Conservation (phyloP, 2,888 invertebrate species). For the Apoderus coryli region DNA sequence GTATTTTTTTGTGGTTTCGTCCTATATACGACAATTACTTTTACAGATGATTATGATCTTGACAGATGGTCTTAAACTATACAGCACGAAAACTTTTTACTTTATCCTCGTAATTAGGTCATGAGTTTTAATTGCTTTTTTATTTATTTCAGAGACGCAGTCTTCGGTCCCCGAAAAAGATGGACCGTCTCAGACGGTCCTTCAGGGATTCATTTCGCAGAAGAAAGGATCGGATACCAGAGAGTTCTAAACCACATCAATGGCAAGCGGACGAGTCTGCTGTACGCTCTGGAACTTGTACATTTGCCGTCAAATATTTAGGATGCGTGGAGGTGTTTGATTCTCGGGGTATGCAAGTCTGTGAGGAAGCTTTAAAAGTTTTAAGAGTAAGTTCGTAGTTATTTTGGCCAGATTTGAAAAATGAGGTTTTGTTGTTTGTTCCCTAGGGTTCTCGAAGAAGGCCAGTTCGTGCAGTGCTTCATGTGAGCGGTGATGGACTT, state of each 20-base stretch:
- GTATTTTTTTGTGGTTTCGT: too few relatives aligned
- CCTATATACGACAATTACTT: too few relatives aligned
- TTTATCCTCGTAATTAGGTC: too few relatives aligned
- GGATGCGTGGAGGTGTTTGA: constrained; percentile 99
- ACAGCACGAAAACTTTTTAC: too few relatives aligned
- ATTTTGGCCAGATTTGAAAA: too few relatives aligned
- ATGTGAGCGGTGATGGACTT: constrained; percentile 89
- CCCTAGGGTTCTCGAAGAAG: constrained; percentile 70
- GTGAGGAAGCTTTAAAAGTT: constrained; percentile 96
- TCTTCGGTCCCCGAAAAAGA: constrained; percentile 56
- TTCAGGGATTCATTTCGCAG: constrained; percentile 89
- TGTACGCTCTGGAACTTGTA: constrained; percentile 90
- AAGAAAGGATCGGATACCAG: constrained; percentile 72
- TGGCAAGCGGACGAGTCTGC: constrained; percentile 98
- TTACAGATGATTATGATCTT: too few relatives aligned
- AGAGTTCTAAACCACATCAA: constrained; percentile 91
- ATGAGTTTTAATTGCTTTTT: constrained; percentile 1
- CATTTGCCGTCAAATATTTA: constrained; percentile 95
- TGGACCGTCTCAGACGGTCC: constrained; percentile 80
- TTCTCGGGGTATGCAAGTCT: constrained; percentile 98
- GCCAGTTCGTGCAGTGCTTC: constrained; percentile 77
- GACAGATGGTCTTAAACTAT: too few relatives aligned
- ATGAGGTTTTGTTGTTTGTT: not conserved
- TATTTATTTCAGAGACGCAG: constrained; percentile 40
- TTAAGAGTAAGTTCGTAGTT: constrained; percentile 68